These are phyloP conservation scores for Laspeyria flexula DNA, from an alignment of 2,888 invertebrate genomes.

Conservation along the genomic window DNA sequence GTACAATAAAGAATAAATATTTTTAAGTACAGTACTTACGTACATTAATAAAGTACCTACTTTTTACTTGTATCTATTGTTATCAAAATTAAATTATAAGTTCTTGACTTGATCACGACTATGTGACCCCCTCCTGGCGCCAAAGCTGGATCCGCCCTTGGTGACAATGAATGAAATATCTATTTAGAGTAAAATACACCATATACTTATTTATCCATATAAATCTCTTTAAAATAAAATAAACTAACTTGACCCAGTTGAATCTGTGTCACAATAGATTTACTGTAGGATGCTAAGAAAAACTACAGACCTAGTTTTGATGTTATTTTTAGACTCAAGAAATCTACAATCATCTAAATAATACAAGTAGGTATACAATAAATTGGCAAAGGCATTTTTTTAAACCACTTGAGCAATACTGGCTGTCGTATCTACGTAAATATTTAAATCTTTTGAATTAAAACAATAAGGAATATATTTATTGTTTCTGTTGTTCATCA, in stretches of 20 bases:
- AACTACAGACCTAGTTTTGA: slow-evolving; percentile 60
- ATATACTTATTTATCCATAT: too few relatives aligned
- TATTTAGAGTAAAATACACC: too few relatives aligned
- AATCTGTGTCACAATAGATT: slow-evolving; percentile 50
- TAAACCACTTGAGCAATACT: neutral
- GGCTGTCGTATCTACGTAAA: neutral
- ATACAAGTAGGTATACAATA: slow-evolving; percentile 32
- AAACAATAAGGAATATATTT: neutral
- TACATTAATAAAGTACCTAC: too few relatives aligned
- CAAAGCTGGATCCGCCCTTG: too few relatives aligned
- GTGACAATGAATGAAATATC: too few relatives aligned
- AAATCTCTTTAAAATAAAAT: neutral
- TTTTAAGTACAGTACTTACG: too few relatives aligned
- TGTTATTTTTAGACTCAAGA: slow-evolving; percentile 55
- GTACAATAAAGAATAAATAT: too few relatives aligned
- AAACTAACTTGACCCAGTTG: slow-evolving; percentile 44
- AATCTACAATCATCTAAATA: slow-evolving; percentile 28
- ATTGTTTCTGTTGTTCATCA: neutral
- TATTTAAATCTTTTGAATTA: neutral
- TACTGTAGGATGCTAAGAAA: slow-evolving; percentile 47
- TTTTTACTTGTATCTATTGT: too few relatives aligned
- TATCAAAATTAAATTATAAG: too few relatives aligned
- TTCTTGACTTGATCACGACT: too few relatives aligned
- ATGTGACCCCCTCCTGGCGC: too few relatives aligned
- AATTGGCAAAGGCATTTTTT: neutral